phyloP scores from a whole-genome alignment of 1,140 invertebrate genomes.

The Listronotus bonariensis region DNA sequence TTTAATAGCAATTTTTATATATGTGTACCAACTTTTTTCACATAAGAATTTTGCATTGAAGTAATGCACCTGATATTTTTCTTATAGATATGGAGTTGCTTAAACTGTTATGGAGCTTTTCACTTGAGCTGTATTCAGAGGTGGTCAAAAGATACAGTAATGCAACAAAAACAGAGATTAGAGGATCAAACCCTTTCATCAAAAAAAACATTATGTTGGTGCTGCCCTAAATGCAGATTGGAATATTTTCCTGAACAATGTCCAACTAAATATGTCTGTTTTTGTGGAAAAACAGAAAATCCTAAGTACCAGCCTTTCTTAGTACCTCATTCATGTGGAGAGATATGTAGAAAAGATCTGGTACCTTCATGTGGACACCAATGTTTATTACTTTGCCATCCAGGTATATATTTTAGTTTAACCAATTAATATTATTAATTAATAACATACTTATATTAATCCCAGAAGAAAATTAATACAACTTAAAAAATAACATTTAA shows the following conservation, averaged over 20 bases:
- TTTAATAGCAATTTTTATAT: no score
- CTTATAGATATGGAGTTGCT: slow-evolving; percentile 90
- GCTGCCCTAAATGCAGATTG: slow-evolving; percentile 87
- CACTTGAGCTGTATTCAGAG: slow-evolving; percentile 89
- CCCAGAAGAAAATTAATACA: no score
- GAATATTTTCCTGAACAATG: slow-evolving; percentile 76
- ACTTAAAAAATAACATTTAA: no score
- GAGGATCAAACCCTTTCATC: slow-evolving; percentile 51
- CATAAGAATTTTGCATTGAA: no score
- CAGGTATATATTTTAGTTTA: slow-evolving; percentile 64
- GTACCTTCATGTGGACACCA: slow-evolving; percentile 80
- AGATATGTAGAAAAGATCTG: slow-evolving; percentile 76
- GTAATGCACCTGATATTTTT: no score
- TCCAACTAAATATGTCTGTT: slow-evolving; percentile 84
- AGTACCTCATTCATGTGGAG: slow-evolving; percentile 91
- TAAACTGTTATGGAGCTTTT: slow-evolving; percentile 78
- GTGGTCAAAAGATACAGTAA: slow-evolving; percentile 89
- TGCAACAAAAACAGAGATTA: slow-evolving; percentile 66
- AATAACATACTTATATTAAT: no score
- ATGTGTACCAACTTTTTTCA: no score
- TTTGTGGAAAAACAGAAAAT: slow-evolving; percentile 79
- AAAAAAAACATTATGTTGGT: slow-evolving; percentile 61
- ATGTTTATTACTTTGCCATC: slow-evolving; percentile 85
- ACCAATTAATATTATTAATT: no score
- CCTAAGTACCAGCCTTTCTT: slow-evolving; percentile 82